Evolutionary conservation across 30 jellyfish, hydroid and myxozoan genomes (phyloP).

Genomic region (Aurelia aurita complex sp. Pacific): DNA sequence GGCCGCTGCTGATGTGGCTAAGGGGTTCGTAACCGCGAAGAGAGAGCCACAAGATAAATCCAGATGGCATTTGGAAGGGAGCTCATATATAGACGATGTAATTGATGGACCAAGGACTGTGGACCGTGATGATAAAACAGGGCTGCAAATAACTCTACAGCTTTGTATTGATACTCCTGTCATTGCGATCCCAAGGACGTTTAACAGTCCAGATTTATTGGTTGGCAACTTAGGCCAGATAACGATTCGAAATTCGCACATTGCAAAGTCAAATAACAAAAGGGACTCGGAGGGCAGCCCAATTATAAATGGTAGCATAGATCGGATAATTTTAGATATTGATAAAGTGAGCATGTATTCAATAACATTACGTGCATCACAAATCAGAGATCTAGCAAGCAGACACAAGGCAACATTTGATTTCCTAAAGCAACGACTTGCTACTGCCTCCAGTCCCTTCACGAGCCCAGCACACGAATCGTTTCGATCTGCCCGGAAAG

Average conservation of each 20-base stretch:
- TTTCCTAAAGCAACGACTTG: slow-evolving; percentile 39
- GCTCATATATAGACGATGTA: neutral
- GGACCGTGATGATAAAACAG: neutral
- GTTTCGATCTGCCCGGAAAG: neutral
- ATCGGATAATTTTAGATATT: slow-evolving; percentile 69
- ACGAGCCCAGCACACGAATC: slow-evolving; percentile 30
- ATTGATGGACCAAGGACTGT: slow-evolving; percentile 7
- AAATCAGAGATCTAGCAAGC: slow-evolving; percentile 12
- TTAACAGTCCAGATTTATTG: slow-evolving; percentile 66
- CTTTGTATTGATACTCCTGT: slow-evolving; percentile 87
- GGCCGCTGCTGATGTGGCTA: slow-evolving; percentile 98
- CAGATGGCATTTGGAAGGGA: neutral
- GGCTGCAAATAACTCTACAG: neutral
- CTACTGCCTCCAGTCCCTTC: slow-evolving; percentile 15
- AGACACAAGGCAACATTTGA: slow-evolving; percentile 45
- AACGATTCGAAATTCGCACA: slow-evolving; percentile 59
- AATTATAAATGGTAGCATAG: slow-evolving; percentile 44
- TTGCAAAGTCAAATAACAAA: slow-evolving; percentile 6
- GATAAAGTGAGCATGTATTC: slow-evolving; percentile 74
- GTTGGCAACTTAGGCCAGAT: slow-evolving; percentile 94
- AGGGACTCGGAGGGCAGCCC: neutral
- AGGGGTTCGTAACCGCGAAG: slow-evolving; percentile 72
- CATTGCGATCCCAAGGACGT: slow-evolving; percentile 79
- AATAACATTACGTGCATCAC: slow-evolving; percentile 27
- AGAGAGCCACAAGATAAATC: slow-evolving; percentile 9